These are phyloP conservation scores for Gymnorhina tibicen DNA, from an alignment of 2,113 vertebrate genomes.

Conservation along the genomic window DNA sequence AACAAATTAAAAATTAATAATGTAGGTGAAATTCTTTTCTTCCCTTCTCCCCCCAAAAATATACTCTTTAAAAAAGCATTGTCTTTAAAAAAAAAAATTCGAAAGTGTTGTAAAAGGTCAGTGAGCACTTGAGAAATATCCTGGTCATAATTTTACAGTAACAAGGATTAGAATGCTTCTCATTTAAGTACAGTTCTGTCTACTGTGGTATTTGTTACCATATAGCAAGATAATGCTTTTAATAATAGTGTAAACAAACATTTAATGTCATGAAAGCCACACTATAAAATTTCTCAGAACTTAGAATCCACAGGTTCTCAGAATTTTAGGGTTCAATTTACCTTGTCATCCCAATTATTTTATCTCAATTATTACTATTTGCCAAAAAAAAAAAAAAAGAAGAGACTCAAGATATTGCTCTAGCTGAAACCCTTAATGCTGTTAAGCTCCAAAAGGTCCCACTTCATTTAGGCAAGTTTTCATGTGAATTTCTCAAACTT, in stretches of 20 bases:
- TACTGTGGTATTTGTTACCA: not conserved
- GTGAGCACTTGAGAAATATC: not conserved
- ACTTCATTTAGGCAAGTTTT: not conserved
- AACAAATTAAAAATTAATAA: constrained; percentile 98
- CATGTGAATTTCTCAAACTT: not conserved
- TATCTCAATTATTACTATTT: not conserved
- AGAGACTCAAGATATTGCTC: not conserved
- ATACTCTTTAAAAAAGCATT: not conserved
- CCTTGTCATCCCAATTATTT: not conserved
- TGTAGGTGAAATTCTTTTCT: constrained; percentile 69
- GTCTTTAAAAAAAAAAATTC: not conserved
- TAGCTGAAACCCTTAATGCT: not conserved
- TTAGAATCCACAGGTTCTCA: not conserved
- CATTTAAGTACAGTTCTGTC: not conserved
- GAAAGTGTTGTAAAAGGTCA: not conserved
- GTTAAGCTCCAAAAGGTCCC: not conserved
- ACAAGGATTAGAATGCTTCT: not conserved
- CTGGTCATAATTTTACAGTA: not conserved
- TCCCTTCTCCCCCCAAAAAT: not conserved
- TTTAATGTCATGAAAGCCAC: not conserved
- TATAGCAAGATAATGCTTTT: not conserved
- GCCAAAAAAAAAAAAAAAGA: not conserved
- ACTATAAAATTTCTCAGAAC: not conserved
- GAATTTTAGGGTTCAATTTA: not conserved
- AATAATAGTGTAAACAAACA: not conserved